Percentiles rank a stretch among this genome's conserved stretches.
These are phyloP conservation scores for Upupa epops DNA, from an alignment of 2,113 vertebrate species.

Conservation along the genomic window DNA sequence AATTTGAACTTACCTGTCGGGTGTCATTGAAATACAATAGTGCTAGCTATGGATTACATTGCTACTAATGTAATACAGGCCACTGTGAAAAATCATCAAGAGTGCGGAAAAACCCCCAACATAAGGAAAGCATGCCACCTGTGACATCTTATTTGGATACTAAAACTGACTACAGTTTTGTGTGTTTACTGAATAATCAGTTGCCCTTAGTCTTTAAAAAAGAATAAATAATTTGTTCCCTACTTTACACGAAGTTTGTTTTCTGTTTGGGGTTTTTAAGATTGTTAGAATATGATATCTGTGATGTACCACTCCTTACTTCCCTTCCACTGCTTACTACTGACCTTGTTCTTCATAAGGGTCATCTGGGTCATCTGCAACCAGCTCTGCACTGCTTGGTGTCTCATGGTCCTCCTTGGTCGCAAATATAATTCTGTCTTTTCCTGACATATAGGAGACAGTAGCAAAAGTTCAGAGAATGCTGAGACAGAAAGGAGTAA, in stretches of 20 bases:
- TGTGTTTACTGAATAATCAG: background rate
- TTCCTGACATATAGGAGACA: constrained; percentile 68
- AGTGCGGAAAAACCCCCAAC: background rate
- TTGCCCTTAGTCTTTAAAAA: background rate
- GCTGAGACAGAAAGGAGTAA: background rate
- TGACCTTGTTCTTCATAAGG: constrained; percentile 92
- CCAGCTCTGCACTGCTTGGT: constrained; percentile 93
- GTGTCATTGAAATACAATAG: background rate
- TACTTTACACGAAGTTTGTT: background rate
- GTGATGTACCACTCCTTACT: background rate
- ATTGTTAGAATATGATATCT: background rate
- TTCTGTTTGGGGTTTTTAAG: background rate
- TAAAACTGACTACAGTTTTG: background rate
- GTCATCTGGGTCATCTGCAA: constrained; percentile 94
- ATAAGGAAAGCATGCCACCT: background rate
- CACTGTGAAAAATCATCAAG: background rate
- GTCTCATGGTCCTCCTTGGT: constrained; percentile 92
- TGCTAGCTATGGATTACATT: background rate
- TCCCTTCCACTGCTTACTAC: background rate
- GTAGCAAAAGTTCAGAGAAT: background rate
- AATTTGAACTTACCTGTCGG: background rate
- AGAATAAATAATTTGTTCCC: background rate
- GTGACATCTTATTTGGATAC: background rate
- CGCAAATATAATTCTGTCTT: constrained; percentile 83
- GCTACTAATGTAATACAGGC: background rate